Percentiles rank a stretch among this genome's conserved stretches.
phyloP scores from a whole-genome alignment of 2,797 vertebrate species.

The Accipiter superciliosus region DNA sequence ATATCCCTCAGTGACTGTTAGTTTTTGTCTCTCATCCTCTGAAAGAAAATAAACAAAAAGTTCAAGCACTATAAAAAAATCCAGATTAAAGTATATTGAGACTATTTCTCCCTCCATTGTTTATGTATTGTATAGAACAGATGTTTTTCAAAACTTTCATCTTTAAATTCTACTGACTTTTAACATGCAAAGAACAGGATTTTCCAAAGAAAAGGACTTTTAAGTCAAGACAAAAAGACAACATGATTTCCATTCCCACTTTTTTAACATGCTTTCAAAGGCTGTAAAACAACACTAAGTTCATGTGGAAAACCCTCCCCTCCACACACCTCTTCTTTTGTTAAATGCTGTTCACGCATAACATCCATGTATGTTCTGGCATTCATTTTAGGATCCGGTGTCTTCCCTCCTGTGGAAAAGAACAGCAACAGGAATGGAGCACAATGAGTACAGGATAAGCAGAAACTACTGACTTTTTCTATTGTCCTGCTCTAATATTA shows the following conservation, averaged over 20 bases:
- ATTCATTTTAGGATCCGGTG: conserved; percentile 98
- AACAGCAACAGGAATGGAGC: conserved; percentile 93
- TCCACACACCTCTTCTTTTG: conserved; percentile 92
- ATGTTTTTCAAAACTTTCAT: background rate
- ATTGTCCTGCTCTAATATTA: conserved; percentile 80
- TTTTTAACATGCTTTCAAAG: background rate
- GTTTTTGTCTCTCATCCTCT: background rate
- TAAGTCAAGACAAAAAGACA: background rate
- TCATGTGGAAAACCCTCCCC: background rate
- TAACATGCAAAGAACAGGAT: background rate
- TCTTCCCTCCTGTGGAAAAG: conserved; percentile 98
- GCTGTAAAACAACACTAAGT: background rate
- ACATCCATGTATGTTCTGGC: conserved; percentile 98
- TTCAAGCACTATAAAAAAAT: background rate
- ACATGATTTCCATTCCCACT: background rate
- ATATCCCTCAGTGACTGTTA: background rate
- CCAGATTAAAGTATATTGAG: background rate
- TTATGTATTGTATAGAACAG: background rate
- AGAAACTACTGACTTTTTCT: conserved; percentile 66
- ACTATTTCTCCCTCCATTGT: background rate
- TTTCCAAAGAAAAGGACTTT: background rate
- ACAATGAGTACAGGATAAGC: conserved; percentile 80
- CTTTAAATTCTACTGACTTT: background rate
- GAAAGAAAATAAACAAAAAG: background rate
- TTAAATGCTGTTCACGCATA: conserved; percentile 98